These are phyloP conservation scores for Butorides virescens DNA, from an alignment of 2,113 vertebrate genomes.

Conservation along the genomic window DNA sequence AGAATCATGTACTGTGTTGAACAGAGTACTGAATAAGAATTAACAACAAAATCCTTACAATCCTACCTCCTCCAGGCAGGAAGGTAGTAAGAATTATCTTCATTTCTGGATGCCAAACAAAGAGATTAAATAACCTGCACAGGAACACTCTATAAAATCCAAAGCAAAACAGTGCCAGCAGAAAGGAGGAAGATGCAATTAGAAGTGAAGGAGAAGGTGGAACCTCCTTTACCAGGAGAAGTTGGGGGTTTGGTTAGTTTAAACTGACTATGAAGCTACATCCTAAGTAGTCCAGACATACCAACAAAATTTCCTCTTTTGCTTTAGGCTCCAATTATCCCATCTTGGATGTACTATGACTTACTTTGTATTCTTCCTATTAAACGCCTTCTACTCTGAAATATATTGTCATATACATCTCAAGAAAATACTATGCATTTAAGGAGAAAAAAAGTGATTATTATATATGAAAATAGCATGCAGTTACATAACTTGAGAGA, in stretches of 20 bases:
- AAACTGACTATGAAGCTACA: background rate
- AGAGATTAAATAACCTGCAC: background rate
- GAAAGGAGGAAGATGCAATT: background rate
- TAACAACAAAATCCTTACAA: background rate
- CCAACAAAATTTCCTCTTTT: background rate
- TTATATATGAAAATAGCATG: background rate
- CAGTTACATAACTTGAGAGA: background rate
- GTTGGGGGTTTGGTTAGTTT: background rate
- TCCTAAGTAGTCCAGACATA: background rate
- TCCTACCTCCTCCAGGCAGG: background rate
- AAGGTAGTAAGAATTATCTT: background rate
- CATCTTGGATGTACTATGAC: background rate
- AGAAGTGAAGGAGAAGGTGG: background rate
- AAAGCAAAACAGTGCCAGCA: background rate
- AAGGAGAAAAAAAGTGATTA: background rate
- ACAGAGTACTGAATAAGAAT: background rate
- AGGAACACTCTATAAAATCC: background rate
- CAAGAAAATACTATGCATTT: background rate
- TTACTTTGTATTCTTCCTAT: background rate
- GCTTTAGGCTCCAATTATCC: background rate
- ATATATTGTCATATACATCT: background rate
- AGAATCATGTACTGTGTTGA: background rate
- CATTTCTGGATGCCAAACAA: background rate
- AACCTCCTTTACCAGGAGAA: background rate
- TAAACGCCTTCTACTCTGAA: background rate